A percentile compares a stretch with the other conserved stretches of the same genome.
These are phyloP conservation scores for Tryphoninae sp. DNA, from an alignment of 2,888 invertebrate genomes.

Conservation along the genomic window DNA sequence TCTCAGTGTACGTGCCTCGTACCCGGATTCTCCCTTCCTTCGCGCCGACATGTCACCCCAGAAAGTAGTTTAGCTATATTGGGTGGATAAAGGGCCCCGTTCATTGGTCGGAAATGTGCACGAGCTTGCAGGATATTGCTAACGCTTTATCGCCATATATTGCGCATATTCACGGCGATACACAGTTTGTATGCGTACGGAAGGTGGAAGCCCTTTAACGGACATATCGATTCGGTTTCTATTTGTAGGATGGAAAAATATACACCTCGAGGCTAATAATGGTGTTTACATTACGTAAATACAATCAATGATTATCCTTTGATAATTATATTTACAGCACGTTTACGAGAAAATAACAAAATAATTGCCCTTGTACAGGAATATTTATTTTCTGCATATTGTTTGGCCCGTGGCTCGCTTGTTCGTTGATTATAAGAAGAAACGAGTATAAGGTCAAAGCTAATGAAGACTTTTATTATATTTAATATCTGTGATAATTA, in stretches of 20 bases:
- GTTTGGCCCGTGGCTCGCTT: too few species aligned
- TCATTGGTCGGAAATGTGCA: slow-evolving; percentile 38
- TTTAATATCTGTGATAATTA: too few species aligned
- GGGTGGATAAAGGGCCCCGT: slow-evolving; percentile 47
- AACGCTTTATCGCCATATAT: not conserved
- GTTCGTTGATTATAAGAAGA: too few species aligned
- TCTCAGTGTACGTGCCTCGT: slow-evolving; percentile 6
- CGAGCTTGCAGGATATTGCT: slow-evolving; percentile 30
- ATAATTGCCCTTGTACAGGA: too few species aligned
- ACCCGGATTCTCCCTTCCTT: slow-evolving; percentile 21
- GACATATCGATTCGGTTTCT: too few species aligned
- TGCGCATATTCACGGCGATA: not conserved
- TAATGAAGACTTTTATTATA: too few species aligned
- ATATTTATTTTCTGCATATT: too few species aligned
- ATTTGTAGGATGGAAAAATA: not conserved
- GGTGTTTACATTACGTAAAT: not conserved
- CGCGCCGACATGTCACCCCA: slow-evolving; percentile 14
- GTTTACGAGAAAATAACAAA: too few species aligned
- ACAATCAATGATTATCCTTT: too few species aligned
- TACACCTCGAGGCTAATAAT: not conserved
- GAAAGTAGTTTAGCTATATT: slow-evolving; percentile 34
- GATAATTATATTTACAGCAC: too few species aligned
- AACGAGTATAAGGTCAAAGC: too few species aligned
- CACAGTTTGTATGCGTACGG: not conserved
- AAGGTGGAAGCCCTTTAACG: not conserved